phyloP scores from a whole-genome alignment of 2,113 vertebrate species.

The Charina bottae region DNA sequence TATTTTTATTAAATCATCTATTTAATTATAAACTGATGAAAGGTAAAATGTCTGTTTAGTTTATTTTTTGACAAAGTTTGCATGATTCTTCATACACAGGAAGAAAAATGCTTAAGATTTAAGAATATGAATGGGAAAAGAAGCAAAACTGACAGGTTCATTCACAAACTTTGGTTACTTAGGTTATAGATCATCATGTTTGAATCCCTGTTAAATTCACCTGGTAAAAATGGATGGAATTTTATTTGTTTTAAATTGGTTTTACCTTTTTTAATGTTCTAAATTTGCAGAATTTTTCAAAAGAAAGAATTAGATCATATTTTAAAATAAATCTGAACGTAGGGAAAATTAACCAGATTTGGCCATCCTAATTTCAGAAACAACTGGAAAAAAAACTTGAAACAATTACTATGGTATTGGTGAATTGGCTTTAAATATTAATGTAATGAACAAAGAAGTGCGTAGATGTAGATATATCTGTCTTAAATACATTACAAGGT shows the following conservation, averaged over 20 bases:
- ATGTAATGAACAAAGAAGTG: background rate
- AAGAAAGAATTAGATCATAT: background rate
- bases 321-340: background rate
- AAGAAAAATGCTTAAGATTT: background rate
- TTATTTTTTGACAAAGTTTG: background rate
- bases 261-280: background rate
- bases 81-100: background rate
- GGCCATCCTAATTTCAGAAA: background rate
- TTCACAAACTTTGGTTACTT: background rate
- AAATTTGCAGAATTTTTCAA: background rate
- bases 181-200: background rate
- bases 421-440: background rate
- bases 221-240: background rate
- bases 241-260: background rate
- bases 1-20: background rate
- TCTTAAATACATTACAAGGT: background rate
- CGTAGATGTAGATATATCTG: background rate
- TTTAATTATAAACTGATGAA: background rate
- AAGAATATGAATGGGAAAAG: background rate
- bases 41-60: background rate
- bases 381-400: background rate
- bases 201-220: background rate
- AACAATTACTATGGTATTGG: background rate
- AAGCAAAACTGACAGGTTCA: background rate
- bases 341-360: background rate